Base-by-base conservation (phyloP, 2,888 invertebrate species). In the Cephus spinipes region DNA sequence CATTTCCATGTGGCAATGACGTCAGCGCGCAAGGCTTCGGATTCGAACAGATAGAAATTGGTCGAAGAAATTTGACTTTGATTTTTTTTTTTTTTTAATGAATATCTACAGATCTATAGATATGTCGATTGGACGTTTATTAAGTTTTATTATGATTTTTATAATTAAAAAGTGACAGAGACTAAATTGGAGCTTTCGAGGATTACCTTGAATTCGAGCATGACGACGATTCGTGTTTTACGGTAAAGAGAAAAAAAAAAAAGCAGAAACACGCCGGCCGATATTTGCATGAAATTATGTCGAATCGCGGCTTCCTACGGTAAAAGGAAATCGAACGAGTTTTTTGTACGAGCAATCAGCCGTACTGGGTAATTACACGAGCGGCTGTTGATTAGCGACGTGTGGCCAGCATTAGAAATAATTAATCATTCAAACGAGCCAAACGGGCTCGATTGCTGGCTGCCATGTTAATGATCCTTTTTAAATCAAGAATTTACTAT, bases 361-460 rank as follows among this genome's bases (percentile, higher is more conserved):
- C 77, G 79, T 78, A 77, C 78, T 77, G 76, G 75, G 75, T 74
- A 75, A 79, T 79, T 79, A 79, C 76, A 71, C 34, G 73, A 69
- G 68, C 23, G 23, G 23, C 55, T 9, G 23, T 55, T 76, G 78
- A 80, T 81, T 82, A 81, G 83, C 79, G 73, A 79, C 77, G 80
- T 75, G 75, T 73, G 71, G 75, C 68, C 80, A 78, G 81, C 80
- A 82, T 87, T 86, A 83, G 83, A 82, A 81, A 82, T 83, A 85
- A 87, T 87, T 86, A 87, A 85, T 87, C 86, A 84, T 84, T 84
- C 81, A 76, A 86, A 84, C 77, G 84, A 83, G 83, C 80, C 81
- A 84, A 69, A 40, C 75, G 77, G 78, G 77, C 77, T 77, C 77
- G 79, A 78, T 82, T 76, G 79, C 79, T 31, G 31, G 1, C 4